Conservation (phyloP, 1,140 invertebrate species). For the Drosophila pseudoananassae region DNA sequence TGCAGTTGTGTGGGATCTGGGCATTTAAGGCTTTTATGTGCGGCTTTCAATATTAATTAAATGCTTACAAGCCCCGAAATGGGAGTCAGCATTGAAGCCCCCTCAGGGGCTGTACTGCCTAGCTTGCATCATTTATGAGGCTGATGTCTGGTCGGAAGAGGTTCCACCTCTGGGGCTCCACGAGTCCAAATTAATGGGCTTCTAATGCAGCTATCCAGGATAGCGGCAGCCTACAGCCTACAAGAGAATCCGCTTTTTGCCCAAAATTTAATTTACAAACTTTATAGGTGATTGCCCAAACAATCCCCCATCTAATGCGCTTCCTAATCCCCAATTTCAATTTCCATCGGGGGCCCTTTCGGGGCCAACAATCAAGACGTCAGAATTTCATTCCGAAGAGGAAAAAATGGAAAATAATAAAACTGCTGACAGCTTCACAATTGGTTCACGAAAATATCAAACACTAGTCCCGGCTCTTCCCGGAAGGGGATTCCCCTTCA, state of each 20-base stretch:
- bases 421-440: constrained; percentile 55
- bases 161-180: neutral
- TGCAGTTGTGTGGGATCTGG: constrained; percentile 41
- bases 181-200: too few relatives aligned
- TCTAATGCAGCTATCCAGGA: too few relatives aligned
- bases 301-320: neutral
- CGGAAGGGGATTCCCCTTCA: constrained; percentile 24
- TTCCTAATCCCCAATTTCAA: constrained; percentile 17
- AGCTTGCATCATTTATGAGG: neutral
- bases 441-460: constrained; percentile 36
- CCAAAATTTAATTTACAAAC: neutral
- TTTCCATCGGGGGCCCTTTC: constrained; percentile 39
- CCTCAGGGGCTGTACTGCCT: neutral
- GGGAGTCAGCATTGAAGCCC: neutral
- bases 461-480: constrained; percentile 9
- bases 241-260: too few relatives aligned
- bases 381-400: constrained; percentile 3
- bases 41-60: constrained; percentile 68
- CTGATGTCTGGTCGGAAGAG: neutral
- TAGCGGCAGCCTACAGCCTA: too few relatives aligned
- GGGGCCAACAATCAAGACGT: neutral
- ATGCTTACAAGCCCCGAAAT: constrained; percentile 54
- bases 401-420: constrained; percentile 53
- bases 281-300: neutral
- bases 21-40: constrained; percentile 62